These are phyloP conservation scores for Chionodraco myersi DNA, from an alignment of 2,113 vertebrate genomes.

Conservation along the genomic window DNA sequence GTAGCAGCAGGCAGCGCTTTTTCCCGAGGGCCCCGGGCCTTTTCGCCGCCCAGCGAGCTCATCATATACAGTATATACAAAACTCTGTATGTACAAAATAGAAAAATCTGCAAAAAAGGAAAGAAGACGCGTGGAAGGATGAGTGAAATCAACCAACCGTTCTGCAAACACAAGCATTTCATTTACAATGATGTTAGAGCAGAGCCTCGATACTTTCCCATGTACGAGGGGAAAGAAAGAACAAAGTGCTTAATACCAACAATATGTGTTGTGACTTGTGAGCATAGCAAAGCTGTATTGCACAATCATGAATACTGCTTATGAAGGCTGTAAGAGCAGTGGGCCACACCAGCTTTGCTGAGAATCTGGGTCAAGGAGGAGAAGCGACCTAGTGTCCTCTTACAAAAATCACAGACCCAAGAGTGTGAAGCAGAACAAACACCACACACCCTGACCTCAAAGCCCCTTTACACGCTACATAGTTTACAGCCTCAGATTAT, in stretches of 20 bases:
- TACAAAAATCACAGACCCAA: conserved; percentile 58
- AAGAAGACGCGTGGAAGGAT: conserved; percentile 6
- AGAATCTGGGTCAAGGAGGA: conserved; percentile 78
- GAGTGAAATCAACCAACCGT: not conserved
- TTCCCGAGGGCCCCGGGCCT: conserved; percentile 94
- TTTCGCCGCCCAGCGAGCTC: conserved; percentile 95
- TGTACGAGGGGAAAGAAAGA: not conserved
- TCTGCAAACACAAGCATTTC: not conserved
- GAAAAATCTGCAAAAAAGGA: conserved; percentile 91
- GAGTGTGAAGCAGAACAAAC: conserved; percentile 45
- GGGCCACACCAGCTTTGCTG: conserved; percentile 64
- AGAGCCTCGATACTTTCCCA: not conserved
- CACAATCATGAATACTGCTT: conserved; percentile 69
- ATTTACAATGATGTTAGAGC: not conserved
- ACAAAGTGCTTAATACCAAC: conserved; percentile 11
- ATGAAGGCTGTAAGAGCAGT: conserved; percentile 50
- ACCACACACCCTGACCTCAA: conserved; percentile 44
- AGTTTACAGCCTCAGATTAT: not conserved
- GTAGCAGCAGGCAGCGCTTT: conserved; percentile 89
- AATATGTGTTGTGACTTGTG: conserved; percentile 23
- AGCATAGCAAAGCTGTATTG: conserved; percentile 52
- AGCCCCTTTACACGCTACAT: conserved; percentile 1
- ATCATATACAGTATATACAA: conserved; percentile 99
- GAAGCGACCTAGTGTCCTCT: conserved; percentile 69
- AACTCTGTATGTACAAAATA: conserved; percentile 99